Evolutionary conservation across 2,888 invertebrate genomes (phyloP), one percentile per base, ranked within the genome.

Genomic region (Leptopilina syphax): DNA sequence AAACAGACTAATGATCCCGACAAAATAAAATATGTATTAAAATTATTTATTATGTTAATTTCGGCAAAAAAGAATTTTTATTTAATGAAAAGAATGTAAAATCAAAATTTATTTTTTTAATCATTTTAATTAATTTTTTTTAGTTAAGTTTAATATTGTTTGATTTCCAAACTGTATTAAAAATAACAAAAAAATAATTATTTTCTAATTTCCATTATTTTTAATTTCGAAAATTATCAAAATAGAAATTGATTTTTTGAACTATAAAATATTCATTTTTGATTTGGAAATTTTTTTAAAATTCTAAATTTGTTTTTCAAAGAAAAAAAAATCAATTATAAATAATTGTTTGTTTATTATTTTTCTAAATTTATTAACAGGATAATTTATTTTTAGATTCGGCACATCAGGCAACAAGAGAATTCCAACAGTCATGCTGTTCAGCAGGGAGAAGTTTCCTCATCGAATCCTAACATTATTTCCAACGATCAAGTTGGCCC

Each of bases 361-460:
- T 27, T 27, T 0, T 24, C 34, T 65, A 65, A 34, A 13, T 34
- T 73, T 34, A n/a, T n/a, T n/a, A 57, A 50, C 12, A 50, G 10
- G 12, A 10, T 50, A 2, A 73, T 41, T 57, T 65, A 27, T 9
- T 66, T 85, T 1, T 88, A 96, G 94, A 96, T 96, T 92, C 95
- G 95, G 91, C 95, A 95, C 93, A 94, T 95, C 89, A 95, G 94
- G 91, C 92, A 93, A 88, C 93, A 93, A 92, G 94, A 93, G 86
- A 93, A 91, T 82, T 89, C 90, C 81, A 90, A 91, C 87, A 91
- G 91, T 89, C 90, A 95, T 93, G 98, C 97, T 86, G 97, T 98
- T 85, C 98, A 98, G 93, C 98, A 97, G 92, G 98, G 98, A 88
- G 98, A 98, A 93, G 98, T 98, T 86, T 97, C 97, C 88, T 98